Conservation (phyloP, 2,888 invertebrate genomes). For the Epirrhoe alternata region DNA sequence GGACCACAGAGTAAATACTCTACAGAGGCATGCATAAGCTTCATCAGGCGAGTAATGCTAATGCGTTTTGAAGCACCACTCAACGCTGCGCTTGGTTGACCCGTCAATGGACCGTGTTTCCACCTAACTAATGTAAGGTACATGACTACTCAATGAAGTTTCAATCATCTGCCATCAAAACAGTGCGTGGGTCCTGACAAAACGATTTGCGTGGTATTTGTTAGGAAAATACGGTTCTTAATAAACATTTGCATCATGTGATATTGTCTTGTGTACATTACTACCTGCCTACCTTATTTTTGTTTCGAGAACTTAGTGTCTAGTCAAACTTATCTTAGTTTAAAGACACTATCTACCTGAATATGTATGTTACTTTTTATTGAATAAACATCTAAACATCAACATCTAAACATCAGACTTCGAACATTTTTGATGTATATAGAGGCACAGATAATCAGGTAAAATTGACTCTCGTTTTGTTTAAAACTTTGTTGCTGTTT, state of each 20-base stretch:
- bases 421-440: neutral
- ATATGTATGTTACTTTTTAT: too few relatives aligned
- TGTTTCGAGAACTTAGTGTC: too few relatives aligned
- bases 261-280: too few relatives aligned
- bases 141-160: slow-evolving; percentile 24
- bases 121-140: slow-evolving; percentile 48
- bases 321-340: too few relatives aligned
- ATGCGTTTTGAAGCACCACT: slow-evolving; percentile 70
- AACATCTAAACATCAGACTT: slow-evolving; percentile 4
- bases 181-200: slow-evolving; percentile 26
- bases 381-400: too few relatives aligned
- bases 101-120: slow-evolving; percentile 59
- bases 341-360: too few relatives aligned
- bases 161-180: slow-evolving; percentile 31
- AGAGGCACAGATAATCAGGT: neutral
- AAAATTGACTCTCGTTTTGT: neutral
- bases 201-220: slow-evolving; percentile 9
- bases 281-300: too few relatives aligned
- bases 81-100: slow-evolving; percentile 58
- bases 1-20: slow-evolving; percentile 51
- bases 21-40: slow-evolving; percentile 54
- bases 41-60: slow-evolving; percentile 64
- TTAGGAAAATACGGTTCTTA: slow-evolving; percentile 4
- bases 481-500: slow-evolving; percentile 14
- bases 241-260: slow-evolving; percentile 14